phyloP scores from a whole-genome alignment of 2,888 invertebrate species.

The Ormyrus thymus region DNA sequence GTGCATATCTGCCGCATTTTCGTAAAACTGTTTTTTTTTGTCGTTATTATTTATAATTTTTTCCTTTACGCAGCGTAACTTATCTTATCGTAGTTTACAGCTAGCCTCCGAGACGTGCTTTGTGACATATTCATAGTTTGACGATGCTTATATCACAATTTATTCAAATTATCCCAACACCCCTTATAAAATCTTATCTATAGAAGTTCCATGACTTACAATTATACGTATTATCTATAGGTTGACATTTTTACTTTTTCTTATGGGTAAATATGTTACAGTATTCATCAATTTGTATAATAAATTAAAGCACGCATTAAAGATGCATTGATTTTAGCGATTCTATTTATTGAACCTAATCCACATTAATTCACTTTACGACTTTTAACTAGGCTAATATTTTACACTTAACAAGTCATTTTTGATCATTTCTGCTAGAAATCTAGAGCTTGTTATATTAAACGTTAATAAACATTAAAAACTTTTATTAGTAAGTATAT shows the following conservation, averaged over 20 bases:
- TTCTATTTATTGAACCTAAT: too few species aligned
- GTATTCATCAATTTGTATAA: slow-evolving; percentile 12
- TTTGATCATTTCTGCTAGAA: too few species aligned
- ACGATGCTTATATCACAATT: slow-evolving; percentile 48
- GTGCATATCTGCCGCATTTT: slow-evolving; percentile 42
- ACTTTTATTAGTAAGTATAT: too few species aligned
- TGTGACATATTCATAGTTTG: slow-evolving; percentile 27
- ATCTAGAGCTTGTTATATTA: too few species aligned
- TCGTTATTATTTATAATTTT: slow-evolving; percentile 22
- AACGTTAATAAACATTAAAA: too few species aligned
- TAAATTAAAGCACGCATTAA: neutral
- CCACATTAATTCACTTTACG: too few species aligned
- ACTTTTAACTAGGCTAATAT: too few species aligned
- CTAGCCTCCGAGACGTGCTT: slow-evolving; percentile 45
- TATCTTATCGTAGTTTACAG: slow-evolving; percentile 30
- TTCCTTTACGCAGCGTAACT: slow-evolving; percentile 1
- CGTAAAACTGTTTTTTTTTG: slow-evolving; percentile 14
- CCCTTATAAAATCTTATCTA: slow-evolving; percentile 16
- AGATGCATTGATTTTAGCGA: too few species aligned
- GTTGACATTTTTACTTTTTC: slow-evolving; percentile 6
- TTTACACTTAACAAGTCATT: too few species aligned
- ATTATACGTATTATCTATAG: neutral
- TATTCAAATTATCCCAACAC: slow-evolving; percentile 25
- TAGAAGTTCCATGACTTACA: slow-evolving; percentile 13
- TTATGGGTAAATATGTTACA: slow-evolving; percentile 25